Evolutionary conservation across 2,113 vertebrate genomes (phyloP).

Genomic region (Sinocyclocheilus anophthalmus): DNA sequence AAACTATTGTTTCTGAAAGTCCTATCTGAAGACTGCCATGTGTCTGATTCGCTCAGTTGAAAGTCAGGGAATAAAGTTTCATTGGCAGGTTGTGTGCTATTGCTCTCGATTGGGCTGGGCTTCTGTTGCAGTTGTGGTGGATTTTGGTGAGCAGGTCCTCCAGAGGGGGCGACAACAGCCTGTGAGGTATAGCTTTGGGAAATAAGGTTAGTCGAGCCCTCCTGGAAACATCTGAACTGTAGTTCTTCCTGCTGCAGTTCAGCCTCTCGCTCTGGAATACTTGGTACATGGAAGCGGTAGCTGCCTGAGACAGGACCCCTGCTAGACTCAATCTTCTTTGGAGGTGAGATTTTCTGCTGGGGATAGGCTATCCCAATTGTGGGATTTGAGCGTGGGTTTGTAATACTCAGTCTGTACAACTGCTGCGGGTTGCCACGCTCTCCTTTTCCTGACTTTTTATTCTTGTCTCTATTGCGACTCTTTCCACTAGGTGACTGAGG

Average conservation of each 20-base stretch:
- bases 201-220: slow-evolving; percentile 78
- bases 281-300: slow-evolving; percentile 83
- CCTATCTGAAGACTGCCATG: slow-evolving; percentile 85
- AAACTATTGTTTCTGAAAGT: slow-evolving; percentile 84
- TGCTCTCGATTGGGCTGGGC: slow-evolving; percentile 71
- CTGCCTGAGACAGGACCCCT: slow-evolving; percentile 72
- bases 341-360: slow-evolving; percentile 82
- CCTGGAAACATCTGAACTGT: slow-evolving; percentile 82
- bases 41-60: slow-evolving; percentile 76
- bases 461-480: slow-evolving; percentile 76
- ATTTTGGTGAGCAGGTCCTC: slow-evolving; percentile 68
- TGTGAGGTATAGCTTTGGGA: slow-evolving; percentile 90
- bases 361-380: slow-evolving; percentile 86
- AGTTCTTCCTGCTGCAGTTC: slow-evolving; percentile 83
- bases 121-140: slow-evolving; percentile 56
- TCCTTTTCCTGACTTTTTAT: slow-evolving; percentile 76
- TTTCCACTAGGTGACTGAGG: slow-evolving; percentile 82
- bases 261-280: slow-evolving; percentile 77
- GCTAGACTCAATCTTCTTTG: slow-evolving; percentile 79
- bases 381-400: slow-evolving; percentile 79
- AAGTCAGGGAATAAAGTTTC: slow-evolving; percentile 83
- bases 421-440: slow-evolving; percentile 83
- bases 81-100: slow-evolving; percentile 68
- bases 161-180: slow-evolving; percentile 69
- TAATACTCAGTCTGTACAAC: slow-evolving; percentile 83